phyloP scores from a whole-genome alignment of 2,113 vertebrate genomes.

The Dicentrarchus labrax region DNA sequence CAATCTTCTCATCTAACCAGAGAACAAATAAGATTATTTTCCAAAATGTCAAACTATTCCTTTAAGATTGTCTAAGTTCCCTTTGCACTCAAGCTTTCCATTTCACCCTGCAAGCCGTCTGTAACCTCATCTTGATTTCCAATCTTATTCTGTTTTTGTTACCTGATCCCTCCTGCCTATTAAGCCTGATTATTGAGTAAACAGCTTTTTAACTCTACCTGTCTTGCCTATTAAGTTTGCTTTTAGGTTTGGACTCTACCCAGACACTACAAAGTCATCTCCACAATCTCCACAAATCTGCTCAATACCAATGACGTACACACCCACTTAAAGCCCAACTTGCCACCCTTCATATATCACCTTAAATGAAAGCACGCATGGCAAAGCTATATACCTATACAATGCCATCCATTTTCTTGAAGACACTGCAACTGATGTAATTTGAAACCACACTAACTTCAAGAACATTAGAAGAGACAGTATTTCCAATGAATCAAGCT shows the following conservation, averaged over 20 bases:
- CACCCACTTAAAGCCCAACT: background rate
- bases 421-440: background rate
- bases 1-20: background rate
- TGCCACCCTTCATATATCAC: background rate
- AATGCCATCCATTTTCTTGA: background rate
- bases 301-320: background rate
- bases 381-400: background rate
- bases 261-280: background rate
- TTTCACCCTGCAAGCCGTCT: background rate
- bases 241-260: background rate
- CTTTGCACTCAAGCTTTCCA: background rate
- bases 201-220: slow-evolving; percentile 4
- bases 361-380: background rate
- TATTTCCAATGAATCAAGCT: background rate
- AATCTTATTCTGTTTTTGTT: background rate
- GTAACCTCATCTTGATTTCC: background rate
- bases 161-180: background rate
- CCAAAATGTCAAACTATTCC: background rate
- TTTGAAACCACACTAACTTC: background rate
- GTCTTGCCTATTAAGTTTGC: background rate
- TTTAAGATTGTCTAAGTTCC: background rate
- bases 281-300: background rate
- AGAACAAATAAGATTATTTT: background rate
- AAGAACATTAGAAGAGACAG: background rate
- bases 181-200: slow-evolving; percentile 6